Base-by-base conservation (phyloP, 2,888 invertebrate genomes). In the Drosophila kuntzei region DNA sequence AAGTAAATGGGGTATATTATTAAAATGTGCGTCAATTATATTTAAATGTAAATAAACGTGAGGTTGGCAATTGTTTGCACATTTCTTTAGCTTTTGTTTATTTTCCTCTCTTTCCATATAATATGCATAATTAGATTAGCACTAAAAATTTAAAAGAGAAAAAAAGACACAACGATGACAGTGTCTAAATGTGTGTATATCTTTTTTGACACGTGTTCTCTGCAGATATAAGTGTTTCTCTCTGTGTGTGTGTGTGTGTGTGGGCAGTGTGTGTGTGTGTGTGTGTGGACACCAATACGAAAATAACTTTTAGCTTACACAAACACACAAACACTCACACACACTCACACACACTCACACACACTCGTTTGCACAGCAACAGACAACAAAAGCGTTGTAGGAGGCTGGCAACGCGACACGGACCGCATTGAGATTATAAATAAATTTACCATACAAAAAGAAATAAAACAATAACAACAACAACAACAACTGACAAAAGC, bases 301-400 rank as follows among this genome's bases (percentile, higher is more conserved):
- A 83, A 87, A 87, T 83, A 87, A 60, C 79, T 79, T 82, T 74
- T 58, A 76, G 78, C 76, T 32, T 44, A 49, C 58, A 66, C 51
- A 69, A 68, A 63, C 54, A 55, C 53, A 58, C 14, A 54, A 27
- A 41, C 2, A 22, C 14, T 44, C 34, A 49, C 57, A 66, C 51
- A 69, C 71, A 63, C 53, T 51, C 51, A 60, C 43, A 50, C 32
- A 46, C 27, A 47, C 36, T 32, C 7, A 34, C 14, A 54, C 32
- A 41, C 2, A 22, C 14, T 44, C 34, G 44, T 4, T 51, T 44
- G 58, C 74, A 43, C 55, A 68, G 75, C 77, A 75, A 49, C 72
- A 55, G 54, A 61, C 46, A 43, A 37, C 67, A 46, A 44, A 34
- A 59, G 34, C 58, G 46, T 65, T 72, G 76, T 80, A 57, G 74